Evolutionary conservation across 2,797 vertebrate genomes (phyloP), one percentile per base, ranked within the genome.

Genomic region (Sternarchorhynchus goeldii): DNA sequence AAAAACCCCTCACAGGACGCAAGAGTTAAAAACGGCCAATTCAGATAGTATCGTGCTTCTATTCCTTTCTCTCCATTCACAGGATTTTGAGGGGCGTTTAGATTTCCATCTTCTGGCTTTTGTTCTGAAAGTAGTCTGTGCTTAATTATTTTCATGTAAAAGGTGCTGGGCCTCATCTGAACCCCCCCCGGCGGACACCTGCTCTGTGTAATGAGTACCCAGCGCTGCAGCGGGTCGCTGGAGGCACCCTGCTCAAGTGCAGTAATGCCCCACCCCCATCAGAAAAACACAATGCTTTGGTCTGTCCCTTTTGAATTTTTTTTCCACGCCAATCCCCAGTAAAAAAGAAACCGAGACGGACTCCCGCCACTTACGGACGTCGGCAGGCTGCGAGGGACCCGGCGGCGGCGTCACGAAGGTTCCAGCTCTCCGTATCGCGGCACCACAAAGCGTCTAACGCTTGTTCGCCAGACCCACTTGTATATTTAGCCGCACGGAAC

Each of bases 271-370:
- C 56, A 16, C 66, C 67, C 68, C 69, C 62, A 60, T 36, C 5
- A 25, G 25, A 25, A 25, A 25, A 25, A 25, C 25, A 25, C 25
- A 25, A 25, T 25, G 25, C 25, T 25, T 25, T 25, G 25, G 25
- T 25, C 25, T 25, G 25, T 25, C 34, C 34, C 34, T 7, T 45
- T 91, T 91, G 90, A 25, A 25, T 25, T 25, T 25, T 25, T 85
- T 90, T 91, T 90, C 88, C 86, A 82, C 88, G 87, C 85, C 55
- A 41, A 84, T 86, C 86, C 85, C 86, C 81, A 87, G 14, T 10
- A 50, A 7, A 50, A 50, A 50, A 0, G 45, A 12, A 50, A 50
- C 14, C 45, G 10, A 50, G 14, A 50, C 14, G 45, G 34, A 14
- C 14, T 50, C 45, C 45, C 10, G 45, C 45, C 3, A 14, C 45